Evolutionary conservation across 2,888 invertebrate genomes (phyloP), one percentile per base, ranked within the genome.

Genomic region (Tubulanus polymorphus): DNA sequence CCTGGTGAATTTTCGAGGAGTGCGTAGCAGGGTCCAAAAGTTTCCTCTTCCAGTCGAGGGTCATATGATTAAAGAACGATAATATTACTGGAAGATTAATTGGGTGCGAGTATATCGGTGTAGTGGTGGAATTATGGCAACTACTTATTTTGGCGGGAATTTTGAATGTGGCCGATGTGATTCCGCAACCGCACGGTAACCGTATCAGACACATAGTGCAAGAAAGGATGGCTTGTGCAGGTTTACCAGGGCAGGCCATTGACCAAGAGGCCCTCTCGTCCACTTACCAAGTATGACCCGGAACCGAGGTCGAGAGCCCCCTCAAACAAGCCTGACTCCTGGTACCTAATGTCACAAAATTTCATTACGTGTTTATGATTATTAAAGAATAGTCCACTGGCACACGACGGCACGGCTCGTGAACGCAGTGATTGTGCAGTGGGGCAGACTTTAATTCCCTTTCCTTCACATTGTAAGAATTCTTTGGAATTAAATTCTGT

Each of bases 61-160:
- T n/a, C n/a, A n/a, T n/a, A n/a, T n/a, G n/a, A n/a, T n/a, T n/a
- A 15, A 41, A 41, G 6, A 41, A 15, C 15, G 41, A 8, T 8
- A 20, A 23, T 23, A 41, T 20, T 5, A 41, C 23, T 41, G 41
- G 20, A 8, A 41, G 41, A 41, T 15, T 41, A 15, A 41, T 41
- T 41, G 41, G 41, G 15, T 41, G 41, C 20, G 41, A 41, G 23
- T 41, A 41, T n/a, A n/a, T n/a, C n/a, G n/a, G n/a, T n/a, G n/a
- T n/a, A n/a, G n/a, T n/a, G 15, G 41, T 41, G 6, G 23, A 5
- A 3, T 41, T 41, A 15, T 15, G 5, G 23, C 41, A 41, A 15
- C 23, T 41, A 20, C 20, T 41, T 8, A 41, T 5, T 23, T 23
- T 41, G 23, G 41, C 41, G 18, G 41, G 41, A 41, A 41, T 8